Base-by-base conservation (phyloP, 2,888 invertebrate species). In the Erebia ligea region DNA sequence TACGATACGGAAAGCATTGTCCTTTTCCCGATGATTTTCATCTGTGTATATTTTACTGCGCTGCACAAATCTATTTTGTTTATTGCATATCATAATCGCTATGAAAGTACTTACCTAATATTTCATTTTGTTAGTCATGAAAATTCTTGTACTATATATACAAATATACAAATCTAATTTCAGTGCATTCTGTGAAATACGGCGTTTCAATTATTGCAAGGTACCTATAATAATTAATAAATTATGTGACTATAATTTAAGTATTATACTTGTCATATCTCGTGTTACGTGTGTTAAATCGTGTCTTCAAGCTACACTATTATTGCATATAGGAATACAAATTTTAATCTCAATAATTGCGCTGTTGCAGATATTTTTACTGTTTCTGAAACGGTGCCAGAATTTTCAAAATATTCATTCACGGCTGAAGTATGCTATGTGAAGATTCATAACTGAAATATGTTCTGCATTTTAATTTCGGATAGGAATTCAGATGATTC, bases 1-100 rank as follows among this genome's bases (percentile, higher is more conserved):
- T 78, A 74, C 75, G 80, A 82, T 8, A 64, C 52, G 50, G 54
- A 63, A 62, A 15, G 59, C 40, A 59, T 40, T 48, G 45, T 62
- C 62, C 62, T 25, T 48, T 11, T 62, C 45, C 25, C 62, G 11
- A 62, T 48, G 6, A 11, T 48, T 62, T 48, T 62, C 48, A 48
- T 62, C 21, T 62, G 13, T 62, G 19, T 15, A 62, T 62, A 45
- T 17, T 17, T 42, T 5, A 2, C 15, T 11, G 19, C 10, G 3
- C 10, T 54, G 17, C 54, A 19, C 54, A 17, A 54, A 54, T 54
- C 19, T 2, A 54, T 54, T 54, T 54, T 54, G 54, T 17, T 19
- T n/a, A 52, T 17, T 52, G 52, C 17, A 6, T n/a, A n/a, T n/a
- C n/a, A n/a, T 52, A 1, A n/a, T 15, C 48, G 15, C 15, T 15